phyloP scores from a whole-genome alignment of 2,888 invertebrate species.

The Acleris cristana region DNA sequence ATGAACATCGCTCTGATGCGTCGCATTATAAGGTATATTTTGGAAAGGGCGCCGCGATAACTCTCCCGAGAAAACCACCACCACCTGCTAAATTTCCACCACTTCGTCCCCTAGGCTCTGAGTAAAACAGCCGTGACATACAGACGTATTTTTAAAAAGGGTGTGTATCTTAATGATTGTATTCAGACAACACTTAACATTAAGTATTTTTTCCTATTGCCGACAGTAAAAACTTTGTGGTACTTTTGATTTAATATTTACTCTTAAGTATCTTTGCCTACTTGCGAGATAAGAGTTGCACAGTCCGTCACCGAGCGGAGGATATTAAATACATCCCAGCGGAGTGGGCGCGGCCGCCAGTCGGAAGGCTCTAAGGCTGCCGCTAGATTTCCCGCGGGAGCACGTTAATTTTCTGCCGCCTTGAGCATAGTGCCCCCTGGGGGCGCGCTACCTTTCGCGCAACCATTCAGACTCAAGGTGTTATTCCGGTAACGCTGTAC shows the following conservation, averaged over 20 bases:
- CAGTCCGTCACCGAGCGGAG: constrained; percentile 51
- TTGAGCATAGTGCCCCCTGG: constrained; percentile 88
- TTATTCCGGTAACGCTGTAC: constrained; percentile 74
- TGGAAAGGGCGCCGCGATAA: constrained; percentile 63
- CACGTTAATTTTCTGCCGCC: constrained; percentile 91
- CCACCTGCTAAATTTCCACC: too few relatives aligned
- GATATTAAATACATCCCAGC: constrained; percentile 79
- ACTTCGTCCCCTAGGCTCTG: too few relatives aligned
- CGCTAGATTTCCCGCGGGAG: constrained; percentile 86
- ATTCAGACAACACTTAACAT: too few relatives aligned
- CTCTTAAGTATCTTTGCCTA: too few relatives aligned
- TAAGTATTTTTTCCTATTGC: too few relatives aligned
- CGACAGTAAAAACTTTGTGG: too few relatives aligned
- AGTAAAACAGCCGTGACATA: too few relatives aligned
- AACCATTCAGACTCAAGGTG: constrained; percentile 82
- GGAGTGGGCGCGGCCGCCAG: constrained; percentile 63
- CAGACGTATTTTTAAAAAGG: too few relatives aligned
- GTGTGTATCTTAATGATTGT: too few relatives aligned
- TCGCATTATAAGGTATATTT: too few relatives aligned
- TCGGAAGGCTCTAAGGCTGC: constrained; percentile 78
- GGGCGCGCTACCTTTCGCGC: constrained; percentile 83
- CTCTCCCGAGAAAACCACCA: constrained; percentile 64
- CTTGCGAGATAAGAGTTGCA: constrained; percentile 32
- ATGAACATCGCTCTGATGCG: too few relatives aligned
- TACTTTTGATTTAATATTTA: too few relatives aligned